These are phyloP conservation scores for Nicator chloris DNA, from an alignment of 2,113 vertebrate genomes.

Conservation along the genomic window DNA sequence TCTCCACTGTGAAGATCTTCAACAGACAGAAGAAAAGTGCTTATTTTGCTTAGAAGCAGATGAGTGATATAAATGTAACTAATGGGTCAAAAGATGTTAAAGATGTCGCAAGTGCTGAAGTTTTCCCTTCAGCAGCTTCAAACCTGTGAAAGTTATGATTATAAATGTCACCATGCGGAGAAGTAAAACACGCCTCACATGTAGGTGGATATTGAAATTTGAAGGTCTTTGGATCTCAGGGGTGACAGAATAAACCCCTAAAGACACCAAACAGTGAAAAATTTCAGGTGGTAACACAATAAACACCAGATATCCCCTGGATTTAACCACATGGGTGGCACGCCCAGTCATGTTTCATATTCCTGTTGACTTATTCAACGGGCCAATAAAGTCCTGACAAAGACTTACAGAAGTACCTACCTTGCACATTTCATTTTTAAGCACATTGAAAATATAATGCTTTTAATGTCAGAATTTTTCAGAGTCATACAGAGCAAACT, in stretches of 20 bases:
- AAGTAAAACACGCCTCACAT: not conserved
- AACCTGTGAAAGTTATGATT: not conserved
- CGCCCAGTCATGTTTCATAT: not conserved
- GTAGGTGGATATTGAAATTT: not conserved
- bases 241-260: not conserved
- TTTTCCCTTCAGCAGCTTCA: not conserved
- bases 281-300: not conserved
- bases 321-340: not conserved
- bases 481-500: not conserved
- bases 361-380: not conserved
- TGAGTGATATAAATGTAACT: not conserved
- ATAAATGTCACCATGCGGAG: not conserved
- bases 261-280: not conserved
- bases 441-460: not conserved
- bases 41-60: slow-evolving; percentile 10
- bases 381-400: not conserved
- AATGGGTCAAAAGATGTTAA: slow-evolving; percentile 25
- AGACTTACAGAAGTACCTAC: not conserved
- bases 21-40: not conserved
- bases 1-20: not conserved
- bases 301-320: not conserved
- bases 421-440: not conserved
- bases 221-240: not conserved
- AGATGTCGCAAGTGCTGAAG: not conserved
- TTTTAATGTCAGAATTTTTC: not conserved